Base-by-base conservation (phyloP, 2,797 vertebrate species). In the Molossus alvarezi region DNA sequence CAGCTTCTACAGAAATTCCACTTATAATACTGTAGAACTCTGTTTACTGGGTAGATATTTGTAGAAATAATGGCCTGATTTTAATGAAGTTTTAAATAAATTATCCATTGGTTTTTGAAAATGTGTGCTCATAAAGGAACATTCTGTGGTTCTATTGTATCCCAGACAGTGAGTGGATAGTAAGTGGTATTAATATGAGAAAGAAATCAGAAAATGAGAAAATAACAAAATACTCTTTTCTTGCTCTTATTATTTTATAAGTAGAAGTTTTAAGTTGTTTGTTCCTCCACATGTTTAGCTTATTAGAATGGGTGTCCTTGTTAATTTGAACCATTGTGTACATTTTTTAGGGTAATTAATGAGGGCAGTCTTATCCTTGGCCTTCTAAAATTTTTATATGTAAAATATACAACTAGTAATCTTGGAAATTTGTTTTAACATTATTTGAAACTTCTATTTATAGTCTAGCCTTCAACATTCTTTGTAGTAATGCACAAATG, bases 41-140 rank as follows among this genome's bases (percentile, higher is more conserved):
- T 37, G 6, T 65, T 5, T 65, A 71, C 29, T 41, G 0, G 62
- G 29, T 82, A n/a, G 27, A 73, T 72, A 64, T 91, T 75, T 88
- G 53, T 88, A 51, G 58, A 85, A 91, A 25, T 55, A 64, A 37
- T 60, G 25, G 13, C 29, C 60, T 76, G 69, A 48, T 86, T 88
- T 90, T 82, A 73, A 80, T 87, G 45, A 91, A 20, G 20, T 93
- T 90, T 84, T 60, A 93, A 93, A 88, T 90, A 75, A 92, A 41
- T 87, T 83, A 76, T 55, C 37, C 37, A 12, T 92, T 90, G 18
- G 21, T 64, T 92, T 72, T 64, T 33, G 13, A 72, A 58, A 83
- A 55, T 48, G 13, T 89, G 0, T 85, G 69, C 85, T 58, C 45
- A 57, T 41, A 81, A 90, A 82, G 33, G 27, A 81, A 69, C 23